A percentile compares a stretch with the other conserved stretches of the same genome.
phyloP scores from a whole-genome alignment of 2,113 vertebrate species.

The Pomatostomus ruficeps region DNA sequence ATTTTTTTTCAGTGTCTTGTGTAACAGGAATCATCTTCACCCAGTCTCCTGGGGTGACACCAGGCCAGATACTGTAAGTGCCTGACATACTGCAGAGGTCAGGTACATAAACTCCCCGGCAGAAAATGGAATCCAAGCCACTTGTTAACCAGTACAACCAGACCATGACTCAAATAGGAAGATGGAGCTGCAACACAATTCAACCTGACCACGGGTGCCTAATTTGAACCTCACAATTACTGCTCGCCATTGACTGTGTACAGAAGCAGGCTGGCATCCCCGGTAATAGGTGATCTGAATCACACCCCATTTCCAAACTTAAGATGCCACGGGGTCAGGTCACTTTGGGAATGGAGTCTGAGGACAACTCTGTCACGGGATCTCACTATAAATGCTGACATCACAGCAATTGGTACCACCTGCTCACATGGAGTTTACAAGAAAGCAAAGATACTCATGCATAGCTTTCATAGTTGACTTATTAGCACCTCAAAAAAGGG shows the following conservation, averaged over 20 bases:
- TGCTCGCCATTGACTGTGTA: background rate
- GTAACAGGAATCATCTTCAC: conserved; percentile 1
- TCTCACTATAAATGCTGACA: background rate
- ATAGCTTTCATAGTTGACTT: background rate
- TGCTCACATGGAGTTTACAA: background rate
- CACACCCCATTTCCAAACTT: background rate
- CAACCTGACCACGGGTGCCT: background rate
- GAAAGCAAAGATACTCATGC: background rate
- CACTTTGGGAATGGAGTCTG: background rate
- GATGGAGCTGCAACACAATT: background rate
- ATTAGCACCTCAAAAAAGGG: background rate
- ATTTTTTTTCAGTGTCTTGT: background rate
- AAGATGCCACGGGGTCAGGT: background rate
- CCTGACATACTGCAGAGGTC: conserved; percentile 45
- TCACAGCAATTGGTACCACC: background rate
- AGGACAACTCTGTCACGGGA: background rate
- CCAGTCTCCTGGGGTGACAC: background rate
- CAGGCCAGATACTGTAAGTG: background rate
- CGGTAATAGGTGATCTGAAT: background rate
- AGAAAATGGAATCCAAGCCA: background rate
- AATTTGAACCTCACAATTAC: background rate
- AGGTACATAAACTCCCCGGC: background rate
- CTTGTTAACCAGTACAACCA: conserved; percentile 26
- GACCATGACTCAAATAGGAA: conserved; percentile 33
- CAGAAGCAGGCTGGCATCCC: background rate